These are phyloP conservation scores for Micrasema longulum DNA, from an alignment of 1,140 invertebrate species.

Conservation along the genomic window DNA sequence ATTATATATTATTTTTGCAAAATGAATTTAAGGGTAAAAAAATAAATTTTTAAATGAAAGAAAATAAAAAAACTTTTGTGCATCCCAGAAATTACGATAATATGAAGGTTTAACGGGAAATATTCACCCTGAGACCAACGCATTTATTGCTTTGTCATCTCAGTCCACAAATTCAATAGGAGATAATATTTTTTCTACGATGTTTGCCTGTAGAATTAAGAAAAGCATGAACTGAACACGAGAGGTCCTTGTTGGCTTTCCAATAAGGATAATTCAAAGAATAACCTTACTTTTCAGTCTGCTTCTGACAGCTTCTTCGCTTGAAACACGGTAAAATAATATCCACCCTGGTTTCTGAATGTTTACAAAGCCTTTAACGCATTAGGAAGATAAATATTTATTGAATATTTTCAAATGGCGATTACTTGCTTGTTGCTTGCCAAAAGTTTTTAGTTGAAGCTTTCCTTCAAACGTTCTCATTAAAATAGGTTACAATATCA, in stretches of 20 bases:
- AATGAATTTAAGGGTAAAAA: too few species aligned
- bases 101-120: too few species aligned
- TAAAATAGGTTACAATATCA: too few species aligned
- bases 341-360: conserved; percentile 33
- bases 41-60: too few species aligned
- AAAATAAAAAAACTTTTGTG: too few species aligned
- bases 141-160: too few species aligned
- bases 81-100: too few species aligned
- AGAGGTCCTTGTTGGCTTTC: conserved; percentile 48
- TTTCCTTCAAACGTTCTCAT: too few species aligned
- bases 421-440: not conserved
- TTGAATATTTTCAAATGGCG: conserved; percentile 35
- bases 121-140: not conserved
- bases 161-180: conserved; percentile 2
- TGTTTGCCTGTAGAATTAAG: conserved; percentile 50
- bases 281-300: conserved; percentile 51
- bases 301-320: conserved; percentile 41
- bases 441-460: too few species aligned
- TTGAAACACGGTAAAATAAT: conserved; percentile 47
- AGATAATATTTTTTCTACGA: conserved; percentile 35
- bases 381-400: conserved; percentile 52
- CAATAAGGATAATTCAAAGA: conserved; percentile 53
- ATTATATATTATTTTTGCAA: too few species aligned
- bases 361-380: conserved; percentile 49
- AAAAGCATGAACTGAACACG: conserved; percentile 40